These are phyloP conservation scores for Polydrusus pterygomalis DNA, from an alignment of 2,888 invertebrate genomes.

Conservation along the genomic window DNA sequence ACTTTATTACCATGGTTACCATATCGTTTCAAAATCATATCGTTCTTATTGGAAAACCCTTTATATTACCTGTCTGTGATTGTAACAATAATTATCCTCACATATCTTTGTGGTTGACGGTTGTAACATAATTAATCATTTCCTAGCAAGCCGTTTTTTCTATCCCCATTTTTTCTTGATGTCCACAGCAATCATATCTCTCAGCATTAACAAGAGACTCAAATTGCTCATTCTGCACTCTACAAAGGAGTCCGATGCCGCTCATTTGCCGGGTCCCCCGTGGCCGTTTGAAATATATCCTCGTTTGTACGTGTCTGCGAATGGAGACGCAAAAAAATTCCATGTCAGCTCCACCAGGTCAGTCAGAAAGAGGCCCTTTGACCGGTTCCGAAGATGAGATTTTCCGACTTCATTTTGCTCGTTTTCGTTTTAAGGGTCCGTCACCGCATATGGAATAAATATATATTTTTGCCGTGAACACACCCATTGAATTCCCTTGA, in stretches of 20 bases:
- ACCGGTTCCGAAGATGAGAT: slow-evolving; percentile 33
- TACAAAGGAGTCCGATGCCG: slow-evolving; percentile 52
- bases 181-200: slow-evolving; percentile 51
- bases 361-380: slow-evolving; percentile 38
- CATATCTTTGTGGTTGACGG: no score
- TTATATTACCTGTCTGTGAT: no score
- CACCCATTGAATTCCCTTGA: no score
- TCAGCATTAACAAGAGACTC: slow-evolving; percentile 50
- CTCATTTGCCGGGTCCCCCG: slow-evolving; percentile 55
- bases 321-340: slow-evolving; percentile 64
- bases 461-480: no score
- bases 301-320: slow-evolving; percentile 65
- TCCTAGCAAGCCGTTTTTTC: slow-evolving; percentile 7
- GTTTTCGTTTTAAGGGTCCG: not conserved
- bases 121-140: no score
- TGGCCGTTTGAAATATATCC: slow-evolving; percentile 63
- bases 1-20: no score
- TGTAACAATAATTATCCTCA: no score
- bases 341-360: slow-evolving; percentile 63
- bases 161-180: slow-evolving; percentile 20
- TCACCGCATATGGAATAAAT: not conserved
- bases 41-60: no score
- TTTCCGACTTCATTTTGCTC: slow-evolving; percentile 26
- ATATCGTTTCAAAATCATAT: no score
- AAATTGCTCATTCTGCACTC: slow-evolving; percentile 57